Evolutionary conservation across 35 echinoderm and acorn worm species (phyloP).

Genomic region (Apostichopus parvimensis): DNA sequence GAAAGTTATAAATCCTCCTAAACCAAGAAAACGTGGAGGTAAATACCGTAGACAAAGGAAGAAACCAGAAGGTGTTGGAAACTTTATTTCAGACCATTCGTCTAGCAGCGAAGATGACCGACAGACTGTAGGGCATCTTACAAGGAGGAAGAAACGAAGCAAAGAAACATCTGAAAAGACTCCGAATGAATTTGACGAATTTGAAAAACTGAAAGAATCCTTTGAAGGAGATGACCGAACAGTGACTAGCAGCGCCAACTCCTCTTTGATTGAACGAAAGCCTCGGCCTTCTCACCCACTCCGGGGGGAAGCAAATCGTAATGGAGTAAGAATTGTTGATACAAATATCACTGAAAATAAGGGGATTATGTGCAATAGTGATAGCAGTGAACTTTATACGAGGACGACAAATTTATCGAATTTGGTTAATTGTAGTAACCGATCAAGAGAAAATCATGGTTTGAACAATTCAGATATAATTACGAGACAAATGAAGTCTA

Average conservation of each 20-base stretch:
- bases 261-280: too few relatives aligned
- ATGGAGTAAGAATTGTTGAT: neutral
- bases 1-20: neutral
- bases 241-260: too few relatives aligned
- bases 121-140: neutral
- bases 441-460: too few relatives aligned
- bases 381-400: neutral
- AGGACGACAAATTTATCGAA: too few relatives aligned
- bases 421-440: too few relatives aligned
- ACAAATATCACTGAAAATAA: neutral
- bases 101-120: neutral
- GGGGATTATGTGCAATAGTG: neutral
- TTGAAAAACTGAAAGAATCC: neutral
- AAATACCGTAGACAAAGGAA: neutral
- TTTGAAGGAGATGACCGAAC: neutral
- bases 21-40: neutral
- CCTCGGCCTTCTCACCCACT: too few relatives aligned
- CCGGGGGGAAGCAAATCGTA: too few relatives aligned
- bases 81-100: neutral
- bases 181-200: conserved; percentile 22
- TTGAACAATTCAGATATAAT: neutral
- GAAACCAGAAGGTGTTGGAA: neutral
- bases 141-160: neutral
- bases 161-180: neutral
- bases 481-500: neutral